Conservation (phyloP, 2,113 vertebrate species). For the Datnioides undecimradiatus region DNA sequence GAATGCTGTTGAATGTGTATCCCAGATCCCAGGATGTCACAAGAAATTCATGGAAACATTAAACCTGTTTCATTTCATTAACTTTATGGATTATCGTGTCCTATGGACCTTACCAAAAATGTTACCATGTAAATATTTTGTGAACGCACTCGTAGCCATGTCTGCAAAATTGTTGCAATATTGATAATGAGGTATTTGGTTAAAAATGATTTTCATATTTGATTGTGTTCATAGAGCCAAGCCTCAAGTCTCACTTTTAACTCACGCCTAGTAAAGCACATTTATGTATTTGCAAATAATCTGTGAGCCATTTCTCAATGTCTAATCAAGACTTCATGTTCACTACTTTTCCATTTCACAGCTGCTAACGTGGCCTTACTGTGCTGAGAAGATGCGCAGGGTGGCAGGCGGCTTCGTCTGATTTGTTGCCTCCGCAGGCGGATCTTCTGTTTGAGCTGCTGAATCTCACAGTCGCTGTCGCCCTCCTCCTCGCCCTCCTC, state of each 20-base stretch:
- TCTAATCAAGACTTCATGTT: background rate
- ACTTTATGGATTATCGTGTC: background rate
- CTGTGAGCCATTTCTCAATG: background rate
- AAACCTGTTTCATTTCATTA: too few species aligned
- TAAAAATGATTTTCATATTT: too few species aligned
- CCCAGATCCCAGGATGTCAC: too few species aligned
- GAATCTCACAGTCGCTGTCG: slow-evolving; percentile 94
- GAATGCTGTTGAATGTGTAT: too few species aligned
- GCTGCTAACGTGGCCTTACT: slow-evolving; percentile 56
- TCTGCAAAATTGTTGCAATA: too few species aligned
- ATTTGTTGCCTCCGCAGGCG: slow-evolving; percentile 94
- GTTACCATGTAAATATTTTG: too few species aligned
- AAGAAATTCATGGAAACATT: too few species aligned
- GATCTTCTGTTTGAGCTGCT: slow-evolving; percentile 97
- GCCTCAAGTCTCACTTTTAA: background rate
- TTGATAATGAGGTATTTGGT: too few species aligned
- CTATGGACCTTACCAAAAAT: background rate
- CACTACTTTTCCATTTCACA: background rate
- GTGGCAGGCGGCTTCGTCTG: slow-evolving; percentile 85
- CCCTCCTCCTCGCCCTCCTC: slow-evolving; percentile 88
- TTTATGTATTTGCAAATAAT: background rate
- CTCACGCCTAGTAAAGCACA: background rate
- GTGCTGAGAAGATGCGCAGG: slow-evolving; percentile 60
- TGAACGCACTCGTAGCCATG: too few species aligned
- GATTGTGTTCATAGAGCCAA: too few species aligned